phyloP scores from a whole-genome alignment of 2,797 vertebrate species.

The Anguilla megastoma region DNA sequence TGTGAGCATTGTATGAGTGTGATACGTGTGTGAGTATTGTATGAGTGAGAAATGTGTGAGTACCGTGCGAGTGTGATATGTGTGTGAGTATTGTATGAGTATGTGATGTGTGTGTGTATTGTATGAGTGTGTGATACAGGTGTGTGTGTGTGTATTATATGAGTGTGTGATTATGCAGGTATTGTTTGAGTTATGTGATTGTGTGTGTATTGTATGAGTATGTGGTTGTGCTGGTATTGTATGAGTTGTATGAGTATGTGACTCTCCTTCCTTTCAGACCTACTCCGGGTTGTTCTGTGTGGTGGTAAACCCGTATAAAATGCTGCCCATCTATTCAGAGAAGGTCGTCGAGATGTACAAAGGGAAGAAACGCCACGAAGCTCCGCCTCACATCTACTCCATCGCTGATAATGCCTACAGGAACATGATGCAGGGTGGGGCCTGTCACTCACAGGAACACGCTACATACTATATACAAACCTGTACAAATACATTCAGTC shows the following conservation, averaged over 20 bases:
- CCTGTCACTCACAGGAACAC: no score
- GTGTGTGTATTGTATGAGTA: not conserved
- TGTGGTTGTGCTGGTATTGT: not conserved
- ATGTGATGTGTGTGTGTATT: not conserved
- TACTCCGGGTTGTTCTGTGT: conserved; percentile 97
- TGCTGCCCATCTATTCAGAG: conserved; percentile 94
- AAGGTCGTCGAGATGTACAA: conserved; percentile 98
- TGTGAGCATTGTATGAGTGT: not conserved
- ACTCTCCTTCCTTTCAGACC: conserved; percentile 72
- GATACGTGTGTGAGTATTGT: not conserved
- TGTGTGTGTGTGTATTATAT: no score
- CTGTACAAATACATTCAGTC: not conserved
- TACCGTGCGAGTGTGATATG: no score
- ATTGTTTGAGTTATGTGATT: not conserved
- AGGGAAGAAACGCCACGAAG: conserved; percentile 96
- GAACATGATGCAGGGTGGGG: conserved; percentile 95
- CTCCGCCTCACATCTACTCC: conserved; percentile 95
- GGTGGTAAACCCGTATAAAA: conserved; percentile 95
- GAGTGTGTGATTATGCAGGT: not conserved
- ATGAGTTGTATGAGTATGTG: not conserved
- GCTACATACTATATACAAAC: not conserved
- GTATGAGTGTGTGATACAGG: not conserved
- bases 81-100: not conserved
- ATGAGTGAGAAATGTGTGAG: not conserved
- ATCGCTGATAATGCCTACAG: conserved; percentile 95